Evolutionary conservation across 1,140 invertebrate genomes (phyloP).

Genomic region (Drosophila parvula): DNA sequence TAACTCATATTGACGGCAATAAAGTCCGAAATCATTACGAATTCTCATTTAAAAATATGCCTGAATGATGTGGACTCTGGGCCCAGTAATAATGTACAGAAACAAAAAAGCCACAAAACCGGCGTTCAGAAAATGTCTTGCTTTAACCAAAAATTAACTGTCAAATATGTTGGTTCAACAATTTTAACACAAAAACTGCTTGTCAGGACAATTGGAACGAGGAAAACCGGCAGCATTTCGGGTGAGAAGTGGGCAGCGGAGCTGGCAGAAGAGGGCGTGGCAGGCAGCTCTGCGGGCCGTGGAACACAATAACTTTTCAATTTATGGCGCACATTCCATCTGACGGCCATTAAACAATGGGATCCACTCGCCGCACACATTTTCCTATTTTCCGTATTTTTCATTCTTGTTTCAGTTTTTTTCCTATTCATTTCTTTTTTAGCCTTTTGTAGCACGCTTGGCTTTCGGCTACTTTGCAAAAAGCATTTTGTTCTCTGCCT

Average conservation of each 20-base stretch:
- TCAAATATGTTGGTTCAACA: conserved; percentile 81
- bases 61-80: not conserved
- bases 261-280: conserved; percentile 16
- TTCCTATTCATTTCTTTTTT: conserved; percentile 15
- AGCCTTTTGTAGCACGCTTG: conserved; percentile 42
- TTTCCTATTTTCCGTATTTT: conserved; percentile 74
- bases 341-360: conserved; percentile 81
- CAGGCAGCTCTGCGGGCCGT: conserved; percentile 35
- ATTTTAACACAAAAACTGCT: conserved; percentile 66
- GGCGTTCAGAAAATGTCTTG: conserved; percentile 47
- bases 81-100: not conserved
- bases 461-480: conserved; percentile 80
- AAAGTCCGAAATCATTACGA: conserved; percentile 3
- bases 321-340: conserved; percentile 81
- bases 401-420: conserved; percentile 58
- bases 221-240: conserved; percentile 14
- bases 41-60: conserved; percentile 2
- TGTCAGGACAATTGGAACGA: conserved; percentile 66
- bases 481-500: conserved; percentile 65
- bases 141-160: conserved; percentile 78
- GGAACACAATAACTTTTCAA: conserved; percentile 81
- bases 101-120: conserved; percentile 32
- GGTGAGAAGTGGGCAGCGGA: not conserved
- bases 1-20: conserved; percentile 12
- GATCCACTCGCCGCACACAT: conserved; percentile 62